Conservation (phyloP, 2,113 vertebrate species). For the Anhinga rufa region DNA sequence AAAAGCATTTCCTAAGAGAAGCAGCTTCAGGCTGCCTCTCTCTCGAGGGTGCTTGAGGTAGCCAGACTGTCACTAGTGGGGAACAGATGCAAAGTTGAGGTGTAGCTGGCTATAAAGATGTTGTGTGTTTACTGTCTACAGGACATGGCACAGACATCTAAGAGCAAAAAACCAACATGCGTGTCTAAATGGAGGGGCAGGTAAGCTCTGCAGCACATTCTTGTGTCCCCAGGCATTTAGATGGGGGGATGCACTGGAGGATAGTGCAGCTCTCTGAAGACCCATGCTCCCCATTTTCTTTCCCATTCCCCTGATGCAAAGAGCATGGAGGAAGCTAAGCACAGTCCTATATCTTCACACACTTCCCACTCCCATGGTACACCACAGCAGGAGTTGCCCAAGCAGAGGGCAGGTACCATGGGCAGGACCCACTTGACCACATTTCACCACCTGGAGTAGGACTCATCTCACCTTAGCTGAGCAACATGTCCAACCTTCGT, state of each 20-base stretch:
- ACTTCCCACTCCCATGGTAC: fast-evolving
- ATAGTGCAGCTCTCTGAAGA: neutral
- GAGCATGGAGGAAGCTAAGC: fast-evolving
- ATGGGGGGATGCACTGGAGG: fast-evolving
- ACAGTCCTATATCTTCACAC: neutral
- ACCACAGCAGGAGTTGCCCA: neutral
- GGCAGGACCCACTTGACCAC: no score
- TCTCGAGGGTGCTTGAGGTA: fast-evolving
- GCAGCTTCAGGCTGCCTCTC: neutral
- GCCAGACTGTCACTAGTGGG: neutral
- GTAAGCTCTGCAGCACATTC: neutral
- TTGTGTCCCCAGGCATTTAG: neutral
- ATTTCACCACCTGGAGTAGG: neutral
- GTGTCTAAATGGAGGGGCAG: neutral
- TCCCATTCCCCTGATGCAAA: neutral
- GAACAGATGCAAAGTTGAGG: neutral
- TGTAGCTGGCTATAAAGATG: neutral
- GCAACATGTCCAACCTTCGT: neutral
- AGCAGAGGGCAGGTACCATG: neutral
- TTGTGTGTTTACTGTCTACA: neutral
- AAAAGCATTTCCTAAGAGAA: neutral
- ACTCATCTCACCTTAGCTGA: neutral
- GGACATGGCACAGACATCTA: neutral
- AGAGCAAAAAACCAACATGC: neutral
- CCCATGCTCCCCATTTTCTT: neutral